A percentile compares a stretch with the other conserved stretches of the same genome.
Conservation (phyloP, 1,140 invertebrate genomes). For the Drosophila nigrodunni region DNA sequence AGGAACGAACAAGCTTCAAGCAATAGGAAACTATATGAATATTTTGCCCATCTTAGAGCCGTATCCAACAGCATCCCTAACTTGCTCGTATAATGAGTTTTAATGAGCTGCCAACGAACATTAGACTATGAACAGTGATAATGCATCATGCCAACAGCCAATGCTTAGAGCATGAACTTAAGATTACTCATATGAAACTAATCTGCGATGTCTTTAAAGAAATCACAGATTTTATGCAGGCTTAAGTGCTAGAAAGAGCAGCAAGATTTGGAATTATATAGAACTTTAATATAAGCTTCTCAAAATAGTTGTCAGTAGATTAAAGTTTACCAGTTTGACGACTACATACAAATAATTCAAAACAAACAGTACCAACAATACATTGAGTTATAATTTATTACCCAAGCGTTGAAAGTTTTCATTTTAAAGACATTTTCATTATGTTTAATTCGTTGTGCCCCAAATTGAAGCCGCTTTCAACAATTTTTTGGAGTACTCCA, state of each 20-base stretch:
- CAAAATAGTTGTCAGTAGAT: too few relatives aligned
- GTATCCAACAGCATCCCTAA: slow-evolving; percentile 6
- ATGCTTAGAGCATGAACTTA: neutral
- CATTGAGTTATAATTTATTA: too few relatives aligned
- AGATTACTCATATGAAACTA: neutral
- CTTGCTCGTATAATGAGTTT: slow-evolving; percentile 46
- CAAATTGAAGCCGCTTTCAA: slow-evolving; percentile 18
- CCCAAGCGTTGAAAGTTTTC: too few relatives aligned
- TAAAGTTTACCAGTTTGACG: too few relatives aligned
- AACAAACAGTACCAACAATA: too few relatives aligned
- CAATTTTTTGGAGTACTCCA: slow-evolving; percentile 14
- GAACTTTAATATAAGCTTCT: too few relatives aligned
- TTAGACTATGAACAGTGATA: slow-evolving; percentile 10
- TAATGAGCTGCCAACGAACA: slow-evolving; percentile 55
- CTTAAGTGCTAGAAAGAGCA: neutral
- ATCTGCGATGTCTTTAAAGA: slow-evolving; percentile 8
- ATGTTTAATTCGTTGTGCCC: neutral
- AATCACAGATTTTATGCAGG: neutral
- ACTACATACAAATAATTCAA: too few relatives aligned
- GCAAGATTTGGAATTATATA: too few relatives aligned
- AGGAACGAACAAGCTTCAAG: neutral
- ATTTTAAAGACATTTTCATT: slow-evolving; percentile 2
- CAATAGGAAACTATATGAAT: slow-evolving; percentile 62
- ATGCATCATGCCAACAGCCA: slow-evolving; percentile 29
- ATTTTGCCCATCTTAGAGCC: neutral